Conservation (phyloP, 1,140 invertebrate species). For the Macrosteles quadrilineatus region DNA sequence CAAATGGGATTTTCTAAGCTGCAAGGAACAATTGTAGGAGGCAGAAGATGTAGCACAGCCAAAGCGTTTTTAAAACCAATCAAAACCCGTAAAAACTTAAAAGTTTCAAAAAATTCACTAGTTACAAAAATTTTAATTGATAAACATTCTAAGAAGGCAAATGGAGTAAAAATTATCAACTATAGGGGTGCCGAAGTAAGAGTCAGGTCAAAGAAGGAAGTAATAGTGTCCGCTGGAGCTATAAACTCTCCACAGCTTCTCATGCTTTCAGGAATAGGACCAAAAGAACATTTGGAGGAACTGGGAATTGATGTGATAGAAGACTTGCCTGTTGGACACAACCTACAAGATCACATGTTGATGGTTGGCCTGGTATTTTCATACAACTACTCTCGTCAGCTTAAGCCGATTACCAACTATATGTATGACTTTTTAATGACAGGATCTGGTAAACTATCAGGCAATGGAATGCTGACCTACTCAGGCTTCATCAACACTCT, state of each 20-base stretch:
- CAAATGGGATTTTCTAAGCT: constrained; percentile 51
- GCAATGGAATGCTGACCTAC: constrained; percentile 77
- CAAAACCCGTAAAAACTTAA: constrained; percentile 62
- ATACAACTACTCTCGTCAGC: too few species aligned
- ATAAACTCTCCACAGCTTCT: constrained; percentile 80
- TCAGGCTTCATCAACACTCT: constrained; percentile 81
- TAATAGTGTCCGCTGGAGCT: constrained; percentile 73
- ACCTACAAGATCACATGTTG: constrained; percentile 81
- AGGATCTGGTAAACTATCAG: constrained; percentile 53
- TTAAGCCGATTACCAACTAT: too few species aligned
- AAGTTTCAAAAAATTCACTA: constrained; percentile 62
- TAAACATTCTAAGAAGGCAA: constrained; percentile 63
- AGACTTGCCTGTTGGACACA: constrained; percentile 67
- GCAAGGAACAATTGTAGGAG: constrained; percentile 63
- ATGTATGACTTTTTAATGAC: constrained; percentile 68
- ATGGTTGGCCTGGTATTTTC: constrained; percentile 80
- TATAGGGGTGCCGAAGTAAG: too few species aligned
- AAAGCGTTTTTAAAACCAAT: constrained; percentile 71
- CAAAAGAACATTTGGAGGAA: constrained; percentile 67
- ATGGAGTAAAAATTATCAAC: constrained; percentile 66
- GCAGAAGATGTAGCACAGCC: constrained; percentile 70
- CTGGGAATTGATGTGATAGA: constrained; percentile 70
- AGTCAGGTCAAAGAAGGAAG: constrained; percentile 61
- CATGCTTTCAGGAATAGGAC: constrained; percentile 87
- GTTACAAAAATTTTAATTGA: constrained; percentile 75